Conservation (phyloP, 2,113 vertebrate species). For the Ammospiza caudacuta region DNA sequence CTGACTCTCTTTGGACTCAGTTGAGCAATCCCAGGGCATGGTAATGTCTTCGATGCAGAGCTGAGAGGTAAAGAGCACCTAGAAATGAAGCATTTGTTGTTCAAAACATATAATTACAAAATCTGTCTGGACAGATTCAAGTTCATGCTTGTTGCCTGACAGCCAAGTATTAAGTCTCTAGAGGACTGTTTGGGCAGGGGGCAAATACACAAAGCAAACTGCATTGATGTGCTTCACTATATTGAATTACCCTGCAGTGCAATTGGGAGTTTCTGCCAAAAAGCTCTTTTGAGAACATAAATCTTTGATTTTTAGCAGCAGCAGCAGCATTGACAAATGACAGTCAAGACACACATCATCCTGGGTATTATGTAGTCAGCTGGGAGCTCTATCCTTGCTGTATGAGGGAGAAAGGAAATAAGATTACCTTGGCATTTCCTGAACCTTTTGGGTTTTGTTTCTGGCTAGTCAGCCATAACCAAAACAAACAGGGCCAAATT, state of each 20-base stretch:
- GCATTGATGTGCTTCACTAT: not conserved
- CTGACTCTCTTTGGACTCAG: not conserved
- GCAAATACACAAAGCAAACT: not conserved
- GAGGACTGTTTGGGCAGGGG: not conserved
- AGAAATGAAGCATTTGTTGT: not conserved
- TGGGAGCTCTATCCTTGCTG: not conserved
- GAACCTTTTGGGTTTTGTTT: not conserved
- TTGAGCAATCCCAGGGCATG: not conserved
- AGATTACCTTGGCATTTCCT: not conserved
- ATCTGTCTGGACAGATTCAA: not conserved
- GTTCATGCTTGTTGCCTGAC: not conserved
- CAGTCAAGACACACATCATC: not conserved
- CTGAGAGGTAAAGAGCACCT: not conserved
- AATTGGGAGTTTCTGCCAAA: not conserved
- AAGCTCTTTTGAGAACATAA: not conserved
- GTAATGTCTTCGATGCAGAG: not conserved
- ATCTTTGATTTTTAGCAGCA: not conserved
- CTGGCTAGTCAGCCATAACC: not conserved
- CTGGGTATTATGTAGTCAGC: not conserved
- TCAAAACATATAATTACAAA: constrained; percentile 6
- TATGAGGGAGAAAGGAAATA: not conserved
- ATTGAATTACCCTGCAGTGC: not conserved
- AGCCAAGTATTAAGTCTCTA: not conserved
- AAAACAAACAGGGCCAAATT: not conserved
- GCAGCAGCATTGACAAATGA: not conserved